Base-by-base conservation (phyloP, 2,888 invertebrate species). In the Cordilura impudica region DNA sequence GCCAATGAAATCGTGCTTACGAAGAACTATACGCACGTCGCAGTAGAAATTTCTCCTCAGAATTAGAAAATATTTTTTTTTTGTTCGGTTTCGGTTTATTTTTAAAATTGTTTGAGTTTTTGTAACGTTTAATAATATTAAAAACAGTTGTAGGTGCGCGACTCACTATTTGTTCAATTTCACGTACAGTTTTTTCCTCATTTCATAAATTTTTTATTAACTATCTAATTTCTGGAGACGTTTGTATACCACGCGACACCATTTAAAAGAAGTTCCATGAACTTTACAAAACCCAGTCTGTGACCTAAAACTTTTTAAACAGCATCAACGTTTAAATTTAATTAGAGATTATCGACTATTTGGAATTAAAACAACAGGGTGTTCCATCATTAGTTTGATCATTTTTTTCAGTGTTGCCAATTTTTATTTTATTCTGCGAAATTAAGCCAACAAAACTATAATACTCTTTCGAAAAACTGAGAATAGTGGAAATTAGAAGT, bases 11-110 rank as follows among this genome's bases (percentile, higher is more conserved):
- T n/a, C 29, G 29, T 53, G 26, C 29, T 53, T 53, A 7, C 53
- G 26, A n/a, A 53, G 16, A 21, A 58, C 45, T 54, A 45, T 67
- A 45, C n/a, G 23, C 6, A 67, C 14, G 53, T 18, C 51, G 23
- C 23, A 66, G 16, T n/a, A 66, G 39, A 53, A 43, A 66, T 43
- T 53, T 53, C 18, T 66, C 66, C 18, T 66, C 53, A 31, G n/a
- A 6, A n/a, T 66, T 56, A 29, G 67, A 53, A 53, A 67, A 67
- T n/a, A 67, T n/a, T 43, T 23, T 39, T 67, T 26, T 14, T 49
- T 63, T 63, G 63, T 29, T 49, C 16, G 61, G 23, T 47, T 61
- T 61, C 26, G 47, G 7, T n/a, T 26, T 8, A 23, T 60, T 60
- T 14, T 60, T 14, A 8, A 19, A 39, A 43, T 23, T 43, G 19